Evolutionary conservation across 2,113 vertebrate species (phyloP).

Genomic region (Calidris pygmaea): DNA sequence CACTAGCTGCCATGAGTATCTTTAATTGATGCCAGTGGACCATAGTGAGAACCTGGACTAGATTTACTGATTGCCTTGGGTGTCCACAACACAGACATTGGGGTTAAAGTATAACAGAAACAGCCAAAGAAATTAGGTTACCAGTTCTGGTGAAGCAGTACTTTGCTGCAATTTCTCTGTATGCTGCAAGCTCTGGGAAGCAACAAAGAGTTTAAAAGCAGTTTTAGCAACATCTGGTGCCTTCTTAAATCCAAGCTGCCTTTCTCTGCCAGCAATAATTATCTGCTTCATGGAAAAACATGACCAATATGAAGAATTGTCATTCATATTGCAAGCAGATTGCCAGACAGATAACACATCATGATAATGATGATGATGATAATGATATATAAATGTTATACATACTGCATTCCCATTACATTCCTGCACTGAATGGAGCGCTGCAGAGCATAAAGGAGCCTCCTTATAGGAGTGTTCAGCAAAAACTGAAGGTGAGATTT

Average conservation of each 20-base stretch:
- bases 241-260: conserved; percentile 49
- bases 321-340: conserved; percentile 62
- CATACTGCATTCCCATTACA: not conserved
- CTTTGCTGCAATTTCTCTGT: not conserved
- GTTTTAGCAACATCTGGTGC: conserved; percentile 55
- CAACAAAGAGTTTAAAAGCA: conserved; percentile 36
- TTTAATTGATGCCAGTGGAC: not conserved
- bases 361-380: conserved; percentile 18
- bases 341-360: conserved; percentile 37
- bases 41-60: not conserved
- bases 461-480: not conserved
- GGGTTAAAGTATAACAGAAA: not conserved
- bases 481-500: not conserved
- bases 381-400: conserved; percentile 1
- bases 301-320: conserved; percentile 27
- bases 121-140: conserved; percentile 14
- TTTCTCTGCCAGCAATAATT: conserved; percentile 51
- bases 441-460: not conserved
- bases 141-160: not conserved
- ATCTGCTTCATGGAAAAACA: conserved; percentile 44
- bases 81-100: not conserved
- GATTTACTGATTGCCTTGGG: not conserved
- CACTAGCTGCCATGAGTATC: not conserved
- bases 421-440: not conserved
- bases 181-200: not conserved